phyloP scores from a whole-genome alignment of 1,140 invertebrate genomes.

The Cotesia typhae region DNA sequence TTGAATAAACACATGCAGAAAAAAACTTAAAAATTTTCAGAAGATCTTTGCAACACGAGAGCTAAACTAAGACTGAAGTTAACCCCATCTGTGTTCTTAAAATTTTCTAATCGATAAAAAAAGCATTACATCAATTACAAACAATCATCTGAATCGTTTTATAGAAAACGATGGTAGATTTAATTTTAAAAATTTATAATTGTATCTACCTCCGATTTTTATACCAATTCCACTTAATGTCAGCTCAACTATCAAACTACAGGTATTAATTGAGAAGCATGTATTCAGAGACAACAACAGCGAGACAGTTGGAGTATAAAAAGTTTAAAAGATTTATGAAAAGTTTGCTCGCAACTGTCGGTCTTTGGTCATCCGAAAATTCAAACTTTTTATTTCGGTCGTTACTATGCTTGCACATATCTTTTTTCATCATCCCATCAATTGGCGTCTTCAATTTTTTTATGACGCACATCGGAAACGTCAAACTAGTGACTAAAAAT shows the following conservation, averaged over 20 bases:
- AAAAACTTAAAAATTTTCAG: neutral
- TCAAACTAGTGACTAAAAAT: slow-evolving; percentile 31
- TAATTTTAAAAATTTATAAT: no score
- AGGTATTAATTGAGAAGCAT: no score
- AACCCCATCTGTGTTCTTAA: no score
- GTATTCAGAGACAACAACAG: no score
- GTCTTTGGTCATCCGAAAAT: slow-evolving; percentile 14
- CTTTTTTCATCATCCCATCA: neutral
- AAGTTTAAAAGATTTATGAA: slow-evolving; percentile 2
- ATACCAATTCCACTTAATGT: no score
- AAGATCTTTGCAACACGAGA: neutral
- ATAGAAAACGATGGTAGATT: no score
- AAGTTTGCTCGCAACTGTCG: neutral
- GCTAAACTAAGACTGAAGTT: slow-evolving; percentile 1
- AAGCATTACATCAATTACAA: neutral
- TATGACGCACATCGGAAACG: slow-evolving; percentile 21
- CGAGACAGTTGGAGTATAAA: no score
- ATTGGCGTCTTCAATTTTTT: slow-evolving; percentile 28
- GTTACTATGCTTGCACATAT: slow-evolving; percentile 9
- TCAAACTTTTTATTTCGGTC: slow-evolving; percentile 3
- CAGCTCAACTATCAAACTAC: neutral
- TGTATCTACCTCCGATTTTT: no score
- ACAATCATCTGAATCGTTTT: no score
- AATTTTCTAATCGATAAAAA: neutral
- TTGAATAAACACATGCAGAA: no score